Conservation (phyloP, 2,113 vertebrate genomes). For the Holacanthus passer region DNA sequence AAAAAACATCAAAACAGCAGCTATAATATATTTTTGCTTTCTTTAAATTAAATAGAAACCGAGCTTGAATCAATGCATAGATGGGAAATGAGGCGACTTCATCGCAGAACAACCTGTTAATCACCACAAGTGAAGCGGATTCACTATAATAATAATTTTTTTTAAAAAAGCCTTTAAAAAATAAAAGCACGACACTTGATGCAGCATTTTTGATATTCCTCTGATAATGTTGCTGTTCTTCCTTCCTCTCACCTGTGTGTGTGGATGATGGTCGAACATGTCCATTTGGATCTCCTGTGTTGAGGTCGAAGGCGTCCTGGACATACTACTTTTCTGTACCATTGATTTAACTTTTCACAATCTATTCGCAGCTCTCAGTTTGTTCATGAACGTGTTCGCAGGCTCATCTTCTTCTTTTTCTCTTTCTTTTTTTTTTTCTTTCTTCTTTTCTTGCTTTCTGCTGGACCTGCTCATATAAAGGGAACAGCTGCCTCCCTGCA, state of each 20-base stretch:
- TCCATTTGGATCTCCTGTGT: conserved; percentile 99
- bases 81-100: conserved; percentile 28
- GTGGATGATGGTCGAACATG: conserved; percentile 94
- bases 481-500: conserved; percentile 79
- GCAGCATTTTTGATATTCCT: background rate
- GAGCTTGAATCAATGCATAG: background rate
- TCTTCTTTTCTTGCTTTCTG: background rate
- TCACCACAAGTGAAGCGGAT: conserved; percentile 44
- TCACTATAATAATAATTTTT: rapidly evolving
- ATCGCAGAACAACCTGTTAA: conserved; percentile 79
- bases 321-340: conserved; percentile 98
- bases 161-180: background rate
- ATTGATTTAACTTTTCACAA: conserved; percentile 86
- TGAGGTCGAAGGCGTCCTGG: conserved; percentile 95
- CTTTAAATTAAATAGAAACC: background rate
- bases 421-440: background rate
- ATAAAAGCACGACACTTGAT: background rate
- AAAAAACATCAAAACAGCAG: background rate
- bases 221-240: background rate
- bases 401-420: conserved; percentile 65
- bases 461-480: conserved; percentile 64
- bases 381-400: conserved; percentile 59
- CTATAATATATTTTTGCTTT: background rate
- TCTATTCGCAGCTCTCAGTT: conserved; percentile 65
- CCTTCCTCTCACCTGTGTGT: conserved; percentile 91